These are phyloP conservation scores for Calliphora vicina DNA, from an alignment of 1,140 invertebrate species.

Conservation along the genomic window DNA sequence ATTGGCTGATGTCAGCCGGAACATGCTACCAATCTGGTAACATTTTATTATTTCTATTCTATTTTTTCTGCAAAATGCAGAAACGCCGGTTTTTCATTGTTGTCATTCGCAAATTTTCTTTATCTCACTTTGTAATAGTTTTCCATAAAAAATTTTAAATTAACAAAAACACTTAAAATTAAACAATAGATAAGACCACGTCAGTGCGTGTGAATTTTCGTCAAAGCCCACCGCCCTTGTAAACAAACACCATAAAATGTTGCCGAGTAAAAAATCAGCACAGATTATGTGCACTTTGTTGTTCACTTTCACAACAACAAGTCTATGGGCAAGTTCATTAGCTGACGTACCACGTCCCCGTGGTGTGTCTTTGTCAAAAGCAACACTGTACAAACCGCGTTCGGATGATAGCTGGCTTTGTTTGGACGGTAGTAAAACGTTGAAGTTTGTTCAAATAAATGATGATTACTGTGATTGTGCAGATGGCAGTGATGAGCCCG, in stretches of 20 bases:
- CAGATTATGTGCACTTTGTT: background rate
- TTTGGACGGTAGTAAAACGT: slow-evolving; percentile 83
- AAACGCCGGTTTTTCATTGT: slow-evolving; percentile 1
- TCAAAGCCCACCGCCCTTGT: background rate
- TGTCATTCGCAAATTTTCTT: background rate
- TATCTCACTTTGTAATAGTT: background rate
- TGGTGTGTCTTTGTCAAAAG: slow-evolving; percentile 69
- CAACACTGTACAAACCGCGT: slow-evolving; percentile 73
- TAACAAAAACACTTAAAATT: background rate
- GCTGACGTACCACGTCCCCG: slow-evolving; percentile 67
- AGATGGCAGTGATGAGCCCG: slow-evolving; percentile 96
- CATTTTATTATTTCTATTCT: no score
- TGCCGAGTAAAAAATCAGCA: slow-evolving; percentile 1
- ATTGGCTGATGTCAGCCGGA: no score
- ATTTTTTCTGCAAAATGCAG: no score
- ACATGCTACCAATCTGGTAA: no score
- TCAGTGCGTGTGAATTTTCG: slow-evolving; percentile 9
- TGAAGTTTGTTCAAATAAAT: slow-evolving; percentile 76
- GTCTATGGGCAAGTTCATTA: background rate
- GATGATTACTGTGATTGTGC: slow-evolving; percentile 99
- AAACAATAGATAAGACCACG: background rate
- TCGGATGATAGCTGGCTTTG: slow-evolving; percentile 80
- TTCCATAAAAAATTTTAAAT: background rate
- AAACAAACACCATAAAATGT: slow-evolving; percentile 8
- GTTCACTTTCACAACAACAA: background rate